Conservation (phyloP, 2,113 vertebrate species). For the Elaphurus davidianus region DNA sequence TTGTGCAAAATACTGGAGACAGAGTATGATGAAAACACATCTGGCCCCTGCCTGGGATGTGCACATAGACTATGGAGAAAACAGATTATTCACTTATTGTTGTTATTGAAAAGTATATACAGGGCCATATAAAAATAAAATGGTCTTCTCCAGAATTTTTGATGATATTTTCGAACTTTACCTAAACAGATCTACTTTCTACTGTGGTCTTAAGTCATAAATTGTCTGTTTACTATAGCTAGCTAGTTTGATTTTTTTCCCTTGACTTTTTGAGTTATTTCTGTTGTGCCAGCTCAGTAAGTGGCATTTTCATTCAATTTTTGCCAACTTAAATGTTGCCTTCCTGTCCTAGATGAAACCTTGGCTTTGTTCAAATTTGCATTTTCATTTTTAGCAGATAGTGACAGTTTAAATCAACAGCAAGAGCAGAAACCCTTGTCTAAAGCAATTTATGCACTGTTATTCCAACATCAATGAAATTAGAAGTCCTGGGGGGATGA, state of each 20-base stretch:
- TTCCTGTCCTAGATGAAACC: slow-evolving; percentile 36
- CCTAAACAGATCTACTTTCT: neutral
- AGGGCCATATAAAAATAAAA: neutral
- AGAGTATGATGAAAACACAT: neutral
- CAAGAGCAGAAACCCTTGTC: slow-evolving; percentile 35
- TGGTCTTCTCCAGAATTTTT: neutral
- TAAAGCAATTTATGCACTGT: neutral
- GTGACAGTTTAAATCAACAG: slow-evolving; percentile 44
- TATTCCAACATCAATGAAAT: slow-evolving; percentile 37
- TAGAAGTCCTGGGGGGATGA: slow-evolving; percentile 7
- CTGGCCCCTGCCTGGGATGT: neutral
- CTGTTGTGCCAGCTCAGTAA: neutral
- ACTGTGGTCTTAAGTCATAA: neutral
- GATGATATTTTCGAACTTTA: neutral
- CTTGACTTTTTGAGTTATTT: slow-evolving; percentile 10
- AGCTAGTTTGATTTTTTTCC: neutral
- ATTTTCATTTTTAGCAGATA: slow-evolving; percentile 57
- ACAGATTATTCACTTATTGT: neutral
- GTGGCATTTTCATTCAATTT: slow-evolving; percentile 28
- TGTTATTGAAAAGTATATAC: neutral
- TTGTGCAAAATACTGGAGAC: neutral
- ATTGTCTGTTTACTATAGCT: neutral
- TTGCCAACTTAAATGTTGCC: slow-evolving; percentile 1
- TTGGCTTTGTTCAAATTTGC: slow-evolving; percentile 26
- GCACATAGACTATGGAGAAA: neutral